phyloP scores from a whole-genome alignment of 2,888 invertebrate genomes.

The Pachliopta kotzebuea region DNA sequence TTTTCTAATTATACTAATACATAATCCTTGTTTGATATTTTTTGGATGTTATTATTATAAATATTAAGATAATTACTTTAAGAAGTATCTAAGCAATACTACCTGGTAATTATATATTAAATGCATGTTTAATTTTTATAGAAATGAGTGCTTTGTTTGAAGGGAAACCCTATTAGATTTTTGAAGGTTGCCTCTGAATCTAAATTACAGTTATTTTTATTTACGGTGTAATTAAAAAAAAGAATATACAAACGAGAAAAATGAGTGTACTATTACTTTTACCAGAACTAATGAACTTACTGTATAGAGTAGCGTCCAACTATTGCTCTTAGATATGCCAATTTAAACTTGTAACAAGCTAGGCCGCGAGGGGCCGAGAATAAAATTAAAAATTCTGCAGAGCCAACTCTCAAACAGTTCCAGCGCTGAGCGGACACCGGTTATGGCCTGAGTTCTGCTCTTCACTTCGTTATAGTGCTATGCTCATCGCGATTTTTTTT shows the following conservation, averaged over 20 bases:
- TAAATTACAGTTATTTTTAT: no score
- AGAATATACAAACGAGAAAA: not conserved
- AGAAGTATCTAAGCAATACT: no score
- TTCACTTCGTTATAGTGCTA: constrained; percentile 24
- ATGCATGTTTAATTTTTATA: no score
- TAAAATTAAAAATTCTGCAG: constrained; percentile 75
- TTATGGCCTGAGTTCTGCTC: constrained; percentile 26
- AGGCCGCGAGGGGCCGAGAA: constrained; percentile 74
- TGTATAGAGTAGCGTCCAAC: constrained; percentile 68
- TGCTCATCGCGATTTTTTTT: constrained; percentile 18
- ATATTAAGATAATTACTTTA: no score
- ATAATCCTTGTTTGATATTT: no score
- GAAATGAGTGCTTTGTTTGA: no score
- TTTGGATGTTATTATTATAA: no score
- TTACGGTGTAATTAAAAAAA: no score
- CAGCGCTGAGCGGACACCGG: constrained; percentile 48
- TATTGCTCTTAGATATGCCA: constrained; percentile 77
- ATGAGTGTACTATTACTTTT: not conserved
- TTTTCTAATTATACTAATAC: no score
- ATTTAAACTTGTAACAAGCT: constrained; percentile 80
- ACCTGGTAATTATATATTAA: no score
- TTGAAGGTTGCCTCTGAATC: no score
- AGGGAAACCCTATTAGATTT: no score
- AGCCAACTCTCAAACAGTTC: constrained; percentile 58
- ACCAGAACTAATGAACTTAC: constrained; percentile 45